Percentiles rank a stretch among this genome's conserved stretches.
phyloP scores from a whole-genome alignment of 2,113 vertebrate species.

The Anser cygnoides region DNA sequence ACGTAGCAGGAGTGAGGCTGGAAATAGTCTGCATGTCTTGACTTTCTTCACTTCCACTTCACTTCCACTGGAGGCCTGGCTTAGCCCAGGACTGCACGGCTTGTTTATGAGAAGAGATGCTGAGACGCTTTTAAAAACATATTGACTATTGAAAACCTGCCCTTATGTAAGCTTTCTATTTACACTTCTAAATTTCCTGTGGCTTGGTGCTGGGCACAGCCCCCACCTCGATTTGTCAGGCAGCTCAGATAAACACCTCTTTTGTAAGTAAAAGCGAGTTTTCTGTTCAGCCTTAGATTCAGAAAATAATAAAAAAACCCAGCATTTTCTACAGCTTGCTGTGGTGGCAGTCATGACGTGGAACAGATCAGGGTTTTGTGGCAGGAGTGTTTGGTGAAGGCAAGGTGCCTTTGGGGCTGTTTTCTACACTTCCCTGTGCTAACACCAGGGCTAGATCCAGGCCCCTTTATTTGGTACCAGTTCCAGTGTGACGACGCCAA shows the following conservation, averaged over 20 bases:
- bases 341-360: background rate
- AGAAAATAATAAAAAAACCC: background rate
- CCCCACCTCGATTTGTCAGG: conserved; percentile 8
- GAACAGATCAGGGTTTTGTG: background rate
- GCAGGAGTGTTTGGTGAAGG: background rate
- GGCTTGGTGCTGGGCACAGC: background rate
- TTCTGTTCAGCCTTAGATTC: background rate
- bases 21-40: background rate
- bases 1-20: background rate
- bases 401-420: background rate
- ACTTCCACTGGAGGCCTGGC: background rate
- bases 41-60: background rate
- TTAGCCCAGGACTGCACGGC: background rate
- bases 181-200: background rate
- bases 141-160: conserved; percentile 1
- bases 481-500: background rate
- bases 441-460: background rate
- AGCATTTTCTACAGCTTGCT: background rate
- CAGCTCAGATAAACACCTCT: conserved; percentile 16
- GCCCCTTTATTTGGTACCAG: background rate
- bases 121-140: background rate
- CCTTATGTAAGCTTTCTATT: conserved; percentile 28
- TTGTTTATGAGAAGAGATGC: background rate
- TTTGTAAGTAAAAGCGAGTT: conserved; percentile 52
- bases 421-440: background rate